Percentiles rank a stretch among this genome's conserved stretches.
phyloP scores from a whole-genome alignment of 1,140 invertebrate species.

The Chironomus striatipennis region DNA sequence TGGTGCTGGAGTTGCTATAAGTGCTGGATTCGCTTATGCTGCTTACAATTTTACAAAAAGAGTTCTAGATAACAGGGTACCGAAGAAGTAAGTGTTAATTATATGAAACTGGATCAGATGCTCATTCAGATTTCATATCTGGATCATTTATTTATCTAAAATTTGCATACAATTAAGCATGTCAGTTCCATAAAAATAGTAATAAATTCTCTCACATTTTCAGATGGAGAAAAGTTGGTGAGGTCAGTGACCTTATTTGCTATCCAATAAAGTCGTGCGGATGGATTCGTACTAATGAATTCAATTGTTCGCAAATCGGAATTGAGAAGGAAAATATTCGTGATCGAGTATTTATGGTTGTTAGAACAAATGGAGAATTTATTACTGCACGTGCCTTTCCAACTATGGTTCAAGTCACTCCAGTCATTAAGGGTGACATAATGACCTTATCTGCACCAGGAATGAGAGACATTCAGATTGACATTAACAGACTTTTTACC shows the following conservation, averaged over 20 bases:
- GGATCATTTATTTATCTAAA: too few species aligned
- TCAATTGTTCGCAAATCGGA: slow-evolving; percentile 39
- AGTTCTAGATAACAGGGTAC: slow-evolving; percentile 31
- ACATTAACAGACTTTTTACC: slow-evolving; percentile 36
- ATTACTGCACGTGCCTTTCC: slow-evolving; percentile 41
- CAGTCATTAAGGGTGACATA: slow-evolving; percentile 35
- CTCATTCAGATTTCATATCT: too few species aligned
- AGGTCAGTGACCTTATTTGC: slow-evolving; percentile 39
- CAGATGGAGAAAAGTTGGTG: slow-evolving; percentile 41
- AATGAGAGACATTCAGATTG: slow-evolving; percentile 41
- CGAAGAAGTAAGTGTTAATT: slow-evolving; percentile 31
- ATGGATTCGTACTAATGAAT: slow-evolving; percentile 32
- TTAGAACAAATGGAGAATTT: slow-evolving; percentile 40
- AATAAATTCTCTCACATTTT: background rate
- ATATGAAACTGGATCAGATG: background rate
- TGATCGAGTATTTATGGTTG: slow-evolving; percentile 41
- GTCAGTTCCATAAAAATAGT: background rate
- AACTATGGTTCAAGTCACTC: slow-evolving; percentile 41
- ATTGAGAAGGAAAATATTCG: slow-evolving; percentile 38
- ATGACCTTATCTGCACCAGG: slow-evolving; percentile 40
- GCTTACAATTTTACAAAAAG: slow-evolving; percentile 38
- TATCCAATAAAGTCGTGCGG: slow-evolving; percentile 43
- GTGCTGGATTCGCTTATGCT: slow-evolving; percentile 34
- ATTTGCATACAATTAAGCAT: too few species aligned
- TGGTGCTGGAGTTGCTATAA: slow-evolving; percentile 36